Evolutionary conservation across 2,797 vertebrate species (phyloP).

Genomic region (Sphenopsis melanotis): DNA sequence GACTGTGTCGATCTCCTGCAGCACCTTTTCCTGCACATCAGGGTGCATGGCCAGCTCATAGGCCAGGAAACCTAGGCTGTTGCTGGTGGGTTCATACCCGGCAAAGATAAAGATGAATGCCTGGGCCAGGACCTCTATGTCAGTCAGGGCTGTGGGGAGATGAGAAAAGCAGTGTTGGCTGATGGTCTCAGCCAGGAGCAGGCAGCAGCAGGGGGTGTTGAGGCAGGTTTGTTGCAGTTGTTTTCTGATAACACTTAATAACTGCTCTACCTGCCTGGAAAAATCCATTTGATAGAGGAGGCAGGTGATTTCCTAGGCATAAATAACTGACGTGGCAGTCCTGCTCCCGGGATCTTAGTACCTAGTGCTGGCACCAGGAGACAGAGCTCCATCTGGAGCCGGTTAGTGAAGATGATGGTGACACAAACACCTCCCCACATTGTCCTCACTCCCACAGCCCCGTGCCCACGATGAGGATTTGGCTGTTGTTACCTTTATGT

Average conservation of each 20-base stretch:
- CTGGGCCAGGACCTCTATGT: slow-evolving; percentile 29
- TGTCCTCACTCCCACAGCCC: neutral
- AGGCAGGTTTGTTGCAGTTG: neutral
- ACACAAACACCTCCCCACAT: neutral
- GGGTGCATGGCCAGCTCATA: slow-evolving; percentile 44
- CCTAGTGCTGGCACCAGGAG: neutral
- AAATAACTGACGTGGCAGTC: neutral
- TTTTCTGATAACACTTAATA: neutral
- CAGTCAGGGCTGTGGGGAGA: slow-evolving; percentile 32
- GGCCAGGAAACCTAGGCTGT: neutral
- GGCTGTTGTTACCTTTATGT: neutral
- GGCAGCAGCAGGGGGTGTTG: neutral
- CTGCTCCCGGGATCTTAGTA: neutral
- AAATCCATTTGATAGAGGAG: neutral
- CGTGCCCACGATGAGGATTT: fast-evolving
- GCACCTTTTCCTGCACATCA: slow-evolving; percentile 46
- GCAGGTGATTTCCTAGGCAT: neutral
- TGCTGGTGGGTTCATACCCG: slow-evolving; percentile 63
- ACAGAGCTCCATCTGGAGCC: neutral
- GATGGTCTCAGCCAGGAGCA: neutral
- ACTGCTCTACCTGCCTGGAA: neutral
- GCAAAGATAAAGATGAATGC: slow-evolving; percentile 60
- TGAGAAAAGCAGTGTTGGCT: neutral
- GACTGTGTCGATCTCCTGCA: slow-evolving; percentile 29
- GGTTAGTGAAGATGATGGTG: neutral